Evolutionary conservation across 2,113 vertebrate species (phyloP).

Genomic region (Corythornis vintsioides): DNA sequence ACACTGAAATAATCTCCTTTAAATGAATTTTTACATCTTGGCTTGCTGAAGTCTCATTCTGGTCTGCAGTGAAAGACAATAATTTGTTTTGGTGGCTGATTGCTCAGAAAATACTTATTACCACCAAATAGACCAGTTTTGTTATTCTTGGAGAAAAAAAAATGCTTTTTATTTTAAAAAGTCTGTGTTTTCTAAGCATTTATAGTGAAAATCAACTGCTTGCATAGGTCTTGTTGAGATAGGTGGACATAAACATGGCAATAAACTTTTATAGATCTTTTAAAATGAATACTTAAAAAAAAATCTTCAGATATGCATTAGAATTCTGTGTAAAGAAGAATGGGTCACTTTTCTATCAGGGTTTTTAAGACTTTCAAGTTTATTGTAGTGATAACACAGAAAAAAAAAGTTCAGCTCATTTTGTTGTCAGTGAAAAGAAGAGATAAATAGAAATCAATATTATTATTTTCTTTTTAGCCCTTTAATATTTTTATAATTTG

Average conservation of each 20-base stretch:
- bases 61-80: not conserved
- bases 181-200: not conserved
- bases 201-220: not conserved
- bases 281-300: not conserved
- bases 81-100: not conserved
- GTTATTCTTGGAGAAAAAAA: not conserved
- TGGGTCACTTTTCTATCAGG: not conserved
- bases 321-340: not conserved
- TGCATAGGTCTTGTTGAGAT: not conserved
- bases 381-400: not conserved
- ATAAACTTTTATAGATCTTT: not conserved
- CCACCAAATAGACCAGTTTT: not conserved
- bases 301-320: not conserved
- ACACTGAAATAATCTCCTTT: not conserved
- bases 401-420: not conserved
- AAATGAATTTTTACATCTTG: not conserved
- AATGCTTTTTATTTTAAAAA: not conserved
- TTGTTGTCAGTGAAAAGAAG: not conserved
- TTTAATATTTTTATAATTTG: not conserved
- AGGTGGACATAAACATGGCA: not conserved
- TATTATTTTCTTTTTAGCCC: not conserved
- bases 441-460: not conserved
- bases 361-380: not conserved
- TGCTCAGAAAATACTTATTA: not conserved
- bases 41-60: not conserved